These are phyloP conservation scores for Pseudomyrmex gracilis DNA, from an alignment of 1,140 invertebrate genomes.

Conservation along the genomic window DNA sequence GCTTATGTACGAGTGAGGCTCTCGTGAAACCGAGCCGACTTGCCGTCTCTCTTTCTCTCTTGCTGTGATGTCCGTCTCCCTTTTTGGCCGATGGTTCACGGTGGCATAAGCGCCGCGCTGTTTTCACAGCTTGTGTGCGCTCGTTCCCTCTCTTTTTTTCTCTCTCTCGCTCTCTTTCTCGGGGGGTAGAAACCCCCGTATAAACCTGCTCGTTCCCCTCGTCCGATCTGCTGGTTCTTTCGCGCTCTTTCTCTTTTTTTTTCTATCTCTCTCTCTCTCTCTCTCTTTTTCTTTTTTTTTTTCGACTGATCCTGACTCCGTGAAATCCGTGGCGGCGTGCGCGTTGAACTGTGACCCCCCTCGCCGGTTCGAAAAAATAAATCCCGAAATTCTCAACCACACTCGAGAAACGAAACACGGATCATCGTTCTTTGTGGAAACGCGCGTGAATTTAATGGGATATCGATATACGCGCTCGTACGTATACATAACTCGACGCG, in stretches of 20 bases:
- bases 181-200: constrained; percentile 63
- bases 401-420: constrained; percentile 21
- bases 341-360: constrained; percentile 78
- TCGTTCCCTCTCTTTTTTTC: constrained; percentile 21
- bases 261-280: background rate
- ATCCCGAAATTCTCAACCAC: constrained; percentile 49
- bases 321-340: constrained; percentile 71
- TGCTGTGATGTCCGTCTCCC: constrained; percentile 8
- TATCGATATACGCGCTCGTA: background rate
- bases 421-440: constrained; percentile 16
- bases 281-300: constrained; percentile 30
- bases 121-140: constrained; percentile 83
- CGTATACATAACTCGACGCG: background rate
- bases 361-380: constrained; percentile 60
- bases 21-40: constrained; percentile 80
- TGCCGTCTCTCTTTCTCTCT: constrained; percentile 50
- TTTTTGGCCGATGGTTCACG: constrained; percentile 61
- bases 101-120: constrained; percentile 71
- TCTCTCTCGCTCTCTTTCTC: constrained; percentile 6
- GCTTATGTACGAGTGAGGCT: constrained; percentile 80
- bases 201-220: constrained; percentile 47
- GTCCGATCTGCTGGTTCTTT: background rate
- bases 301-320: constrained; percentile 66
- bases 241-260: constrained; percentile 1
- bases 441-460: constrained; percentile 10